These are phyloP conservation scores for Apamea sordens DNA, from an alignment of 2,888 invertebrate species.

Conservation along the genomic window DNA sequence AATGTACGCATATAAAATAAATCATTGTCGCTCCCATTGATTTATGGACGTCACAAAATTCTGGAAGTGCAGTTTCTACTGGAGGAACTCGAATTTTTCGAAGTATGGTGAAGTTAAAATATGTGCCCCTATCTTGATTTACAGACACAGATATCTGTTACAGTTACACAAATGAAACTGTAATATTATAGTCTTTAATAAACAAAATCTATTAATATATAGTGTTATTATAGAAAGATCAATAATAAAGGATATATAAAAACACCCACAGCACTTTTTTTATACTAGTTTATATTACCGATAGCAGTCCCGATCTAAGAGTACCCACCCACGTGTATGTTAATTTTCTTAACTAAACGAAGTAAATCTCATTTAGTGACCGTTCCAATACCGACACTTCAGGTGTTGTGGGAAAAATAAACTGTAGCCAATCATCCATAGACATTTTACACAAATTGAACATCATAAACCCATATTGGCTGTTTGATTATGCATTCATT, in stretches of 20 bases:
- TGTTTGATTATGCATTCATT: conserved; percentile 72
- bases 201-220: conserved; percentile 5
- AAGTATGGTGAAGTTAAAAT: background rate
- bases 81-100: background rate
- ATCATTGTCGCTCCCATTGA: conserved; percentile 62
- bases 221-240: conserved; percentile 23
- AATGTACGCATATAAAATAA: conserved; percentile 63
- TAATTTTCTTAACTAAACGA: conserved; percentile 78
- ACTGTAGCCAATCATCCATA: conserved; percentile 68
- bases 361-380: conserved; percentile 82
- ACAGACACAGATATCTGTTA: background rate
- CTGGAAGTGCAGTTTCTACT: conserved; percentile 39
- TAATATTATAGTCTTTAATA: background rate
- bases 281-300: conserved; percentile 56
- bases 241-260: conserved; percentile 33
- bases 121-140: background rate
- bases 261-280: conserved; percentile 54
- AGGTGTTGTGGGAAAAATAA: conserved; percentile 81
- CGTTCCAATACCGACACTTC: conserved; percentile 74
- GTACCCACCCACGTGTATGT: conserved; percentile 80
- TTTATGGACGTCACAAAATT: conserved; percentile 42
- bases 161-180: background rate
- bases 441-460: conserved; percentile 64
- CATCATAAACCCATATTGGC: conserved; percentile 70
- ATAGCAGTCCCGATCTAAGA: conserved; percentile 64